Evolutionary conservation across 2,113 vertebrate species (phyloP), one percentile per base, ranked within the genome.

Genomic region (Turnix velox): DNA sequence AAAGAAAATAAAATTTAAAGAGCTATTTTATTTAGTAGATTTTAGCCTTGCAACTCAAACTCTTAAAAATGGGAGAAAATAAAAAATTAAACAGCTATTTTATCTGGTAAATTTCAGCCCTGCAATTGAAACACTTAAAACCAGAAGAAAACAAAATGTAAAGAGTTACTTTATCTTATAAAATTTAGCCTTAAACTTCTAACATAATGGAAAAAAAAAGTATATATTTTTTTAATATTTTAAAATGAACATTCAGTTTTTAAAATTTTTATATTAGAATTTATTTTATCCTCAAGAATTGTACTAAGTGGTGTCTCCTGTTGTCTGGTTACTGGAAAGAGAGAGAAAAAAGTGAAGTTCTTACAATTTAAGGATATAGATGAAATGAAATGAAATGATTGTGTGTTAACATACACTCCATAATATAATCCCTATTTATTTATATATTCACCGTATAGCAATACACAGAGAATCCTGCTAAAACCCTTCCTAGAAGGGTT

Each of bases 261-360:
- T n/a, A n/a, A n/a, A n/a, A n/a, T n/a, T n/a, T n/a, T n/a, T n/a
- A n/a, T n/a, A n/a, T n/a, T n/a, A n/a, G n/a, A n/a, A 82, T 52
- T 85, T 33, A 80, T 75, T 90, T 86, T 27, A 39, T 49, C 46
- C 87, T 90, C 46, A 80, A 33, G 12, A 23, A 48, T 19, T 37
- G 28, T 55, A 59, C 46, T 77, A 88, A 90, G 68, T 74, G 55
- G 20, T 69, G 59, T 92, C 83, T 94, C 88, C 55, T 96, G 90
- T 78, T 54, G 75, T 55, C 81, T 92, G 88, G 79, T 93, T 93
- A 91, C 23, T 58, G 42, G 48, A 48, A 67, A 83, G 12, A 88
- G 24, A 88, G 24, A 78, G 39, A 51, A 81, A 86, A 75, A 86
- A 51, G 67, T 81, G 63, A 89, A 9, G 39, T 72, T 91, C 69